Base-by-base conservation (phyloP, 1,140 invertebrate genomes). In the Aphidius ervi region DNA sequence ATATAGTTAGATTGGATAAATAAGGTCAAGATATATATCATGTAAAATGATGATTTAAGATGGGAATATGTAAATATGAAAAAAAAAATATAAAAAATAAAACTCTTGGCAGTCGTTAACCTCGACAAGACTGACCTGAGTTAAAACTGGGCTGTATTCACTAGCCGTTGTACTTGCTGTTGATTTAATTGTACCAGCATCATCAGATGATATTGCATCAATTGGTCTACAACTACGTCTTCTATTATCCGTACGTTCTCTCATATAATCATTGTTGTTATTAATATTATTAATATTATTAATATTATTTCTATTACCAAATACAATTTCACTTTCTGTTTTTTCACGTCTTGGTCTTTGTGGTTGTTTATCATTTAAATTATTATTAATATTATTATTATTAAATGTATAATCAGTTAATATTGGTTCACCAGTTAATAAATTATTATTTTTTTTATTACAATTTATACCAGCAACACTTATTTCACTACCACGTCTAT, bases 291-390 rank as follows among this genome's bases (percentile, higher is more conserved):
- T 31, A 58, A 72, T 79, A 61, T 64, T 31, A 31, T 3, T 31
- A 31, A 3, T 31, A 58, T 73, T 79, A 61, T 64, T 72, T 67
- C 68, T 77, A 82, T 84, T 87, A 64, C 86, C 82, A 69, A 87
- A 84, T 45, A 91, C 84, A 70, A 92, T 91, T 74, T 92, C 90
- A 58, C 90, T 90, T 77, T 93, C 91, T 68, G 91, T 92, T 79
- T 92, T 92, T 82, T 93, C 90, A 65, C 91, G 82, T 67, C 91
- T 84, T 20, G 88, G 89, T 68, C 85, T 82, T 63, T 85, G 76
- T 37, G 69, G 70, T 64, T 74, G 71, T 5, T 82, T 82, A 45
- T 84, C 83, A 31, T 31, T 16, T 16, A 16, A 16, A 16, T 16
- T 16, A 16, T 16, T 16, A 16, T 16, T 16, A 16, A 16, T 16